Evolutionary conservation across 2,888 invertebrate species (phyloP).

Genomic region (Uropetala carovei): DNA sequence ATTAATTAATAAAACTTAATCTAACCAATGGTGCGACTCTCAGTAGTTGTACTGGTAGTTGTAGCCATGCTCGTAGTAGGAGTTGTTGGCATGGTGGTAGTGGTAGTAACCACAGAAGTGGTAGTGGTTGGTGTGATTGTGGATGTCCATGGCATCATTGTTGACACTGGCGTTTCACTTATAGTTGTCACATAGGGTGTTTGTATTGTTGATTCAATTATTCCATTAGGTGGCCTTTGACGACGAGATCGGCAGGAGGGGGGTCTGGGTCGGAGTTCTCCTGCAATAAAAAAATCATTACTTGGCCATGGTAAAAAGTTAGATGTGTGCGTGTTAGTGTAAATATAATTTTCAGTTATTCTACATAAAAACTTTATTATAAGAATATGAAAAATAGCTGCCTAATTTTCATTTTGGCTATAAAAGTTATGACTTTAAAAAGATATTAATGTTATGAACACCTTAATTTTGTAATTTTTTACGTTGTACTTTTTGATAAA

Average conservation of each 20-base stretch:
- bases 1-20: conserved; percentile 31
- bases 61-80: conserved; percentile 52
- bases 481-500: no score
- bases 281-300: not conserved
- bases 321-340: no score
- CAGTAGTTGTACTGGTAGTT: conserved; percentile 45
- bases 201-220: conserved; percentile 23
- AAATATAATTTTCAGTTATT: no score
- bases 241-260: conserved; percentile 60
- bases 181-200: not conserved
- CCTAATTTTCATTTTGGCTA: no score
- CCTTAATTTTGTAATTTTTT: no score
- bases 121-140: conserved; percentile 22
- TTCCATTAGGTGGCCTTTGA: conserved; percentile 49
- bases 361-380: no score
- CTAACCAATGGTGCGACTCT: conserved; percentile 59
- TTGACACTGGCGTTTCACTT: conserved; percentile 38
- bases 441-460: no score
- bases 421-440: no score
- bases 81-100: conserved; percentile 15
- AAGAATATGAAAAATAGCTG: no score
- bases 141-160: conserved; percentile 47
- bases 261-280: conserved; percentile 49
- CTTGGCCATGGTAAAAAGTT: no score
- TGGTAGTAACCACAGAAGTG: not conserved